A percentile compares a stretch with the other conserved stretches of the same genome.
Conservation (phyloP, 2,888 invertebrate genomes). For the Rugalucina vietnamica region DNA sequence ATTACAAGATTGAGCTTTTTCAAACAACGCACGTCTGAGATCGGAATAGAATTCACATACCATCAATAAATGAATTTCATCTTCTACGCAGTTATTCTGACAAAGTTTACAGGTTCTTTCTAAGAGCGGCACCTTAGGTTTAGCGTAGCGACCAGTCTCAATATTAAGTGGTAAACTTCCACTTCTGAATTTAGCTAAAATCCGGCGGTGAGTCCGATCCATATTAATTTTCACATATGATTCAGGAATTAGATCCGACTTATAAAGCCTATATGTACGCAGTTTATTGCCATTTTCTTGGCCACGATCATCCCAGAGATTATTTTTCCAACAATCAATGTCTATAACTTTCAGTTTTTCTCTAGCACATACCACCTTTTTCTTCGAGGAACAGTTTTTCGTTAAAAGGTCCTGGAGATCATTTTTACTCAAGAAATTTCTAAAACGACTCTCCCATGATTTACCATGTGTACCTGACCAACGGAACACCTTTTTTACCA, state of each 20-base stretch:
- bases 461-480: too few species aligned
- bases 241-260: not conserved
- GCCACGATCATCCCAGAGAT: not conserved
- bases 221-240: not conserved
- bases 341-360: not conserved
- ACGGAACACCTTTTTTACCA: too few species aligned
- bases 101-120: not conserved
- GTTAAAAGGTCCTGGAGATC: too few species aligned
- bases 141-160: not conserved
- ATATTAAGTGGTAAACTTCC: not conserved
- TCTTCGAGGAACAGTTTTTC: too few species aligned
- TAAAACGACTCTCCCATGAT: too few species aligned
- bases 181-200: not conserved
- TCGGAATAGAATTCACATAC: not conserved
- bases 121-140: not conserved
- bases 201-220: not conserved
- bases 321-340: not conserved
- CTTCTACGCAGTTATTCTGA: not conserved
- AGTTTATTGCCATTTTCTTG: not conserved
- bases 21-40: not conserved
- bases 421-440: too few species aligned
- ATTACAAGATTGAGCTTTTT: not conserved
- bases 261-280: not conserved
- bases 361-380: not conserved
- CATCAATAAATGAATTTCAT: not conserved